Conservation (phyloP, 2,888 invertebrate genomes). For the Lymantria dispar region DNA sequence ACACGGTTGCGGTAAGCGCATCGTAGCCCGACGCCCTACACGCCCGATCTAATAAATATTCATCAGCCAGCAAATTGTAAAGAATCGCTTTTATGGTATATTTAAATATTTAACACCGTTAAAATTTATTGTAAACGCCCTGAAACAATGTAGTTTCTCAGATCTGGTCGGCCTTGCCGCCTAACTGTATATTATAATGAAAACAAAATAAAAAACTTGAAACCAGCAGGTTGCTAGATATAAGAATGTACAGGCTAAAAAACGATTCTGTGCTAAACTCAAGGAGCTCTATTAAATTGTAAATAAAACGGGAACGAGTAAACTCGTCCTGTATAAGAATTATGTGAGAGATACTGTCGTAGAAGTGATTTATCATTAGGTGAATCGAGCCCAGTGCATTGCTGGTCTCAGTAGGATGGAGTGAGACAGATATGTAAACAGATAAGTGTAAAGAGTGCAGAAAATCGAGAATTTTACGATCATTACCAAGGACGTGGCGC, state of each 20-base stretch:
- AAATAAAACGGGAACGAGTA: slow-evolving; percentile 63
- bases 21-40: slow-evolving; percentile 37
- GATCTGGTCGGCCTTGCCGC: slow-evolving; percentile 50
- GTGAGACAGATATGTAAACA: slow-evolving; percentile 34
- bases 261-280: slow-evolving; percentile 58
- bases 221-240: slow-evolving; percentile 35
- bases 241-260: slow-evolving; percentile 47
- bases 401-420: slow-evolving; percentile 38
- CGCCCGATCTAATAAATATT: slow-evolving; percentile 66
- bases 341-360: slow-evolving; percentile 61
- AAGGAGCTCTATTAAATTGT: slow-evolving; percentile 59
- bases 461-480: slow-evolving; percentile 46
- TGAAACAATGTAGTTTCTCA: slow-evolving; percentile 63
- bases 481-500: slow-evolving; percentile 70
- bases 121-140: slow-evolving; percentile 55
- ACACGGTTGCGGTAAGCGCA: slow-evolving; percentile 51
- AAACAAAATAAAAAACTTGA: slow-evolving; percentile 32
- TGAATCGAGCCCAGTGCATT: slow-evolving; percentile 55
- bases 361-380: slow-evolving; percentile 69
- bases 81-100: slow-evolving; percentile 56
- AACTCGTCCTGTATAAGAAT: slow-evolving; percentile 56
- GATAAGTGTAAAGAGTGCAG: slow-evolving; percentile 43
- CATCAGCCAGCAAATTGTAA: slow-evolving; percentile 64
- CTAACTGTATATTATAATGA: slow-evolving; percentile 43
- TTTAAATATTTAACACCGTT: slow-evolving; percentile 56